A percentile compares a stretch with the other conserved stretches of the same genome.
Evolutionary conservation across 2,113 vertebrate genomes (phyloP).

Genomic region (Rhynchomys soricoides): DNA sequence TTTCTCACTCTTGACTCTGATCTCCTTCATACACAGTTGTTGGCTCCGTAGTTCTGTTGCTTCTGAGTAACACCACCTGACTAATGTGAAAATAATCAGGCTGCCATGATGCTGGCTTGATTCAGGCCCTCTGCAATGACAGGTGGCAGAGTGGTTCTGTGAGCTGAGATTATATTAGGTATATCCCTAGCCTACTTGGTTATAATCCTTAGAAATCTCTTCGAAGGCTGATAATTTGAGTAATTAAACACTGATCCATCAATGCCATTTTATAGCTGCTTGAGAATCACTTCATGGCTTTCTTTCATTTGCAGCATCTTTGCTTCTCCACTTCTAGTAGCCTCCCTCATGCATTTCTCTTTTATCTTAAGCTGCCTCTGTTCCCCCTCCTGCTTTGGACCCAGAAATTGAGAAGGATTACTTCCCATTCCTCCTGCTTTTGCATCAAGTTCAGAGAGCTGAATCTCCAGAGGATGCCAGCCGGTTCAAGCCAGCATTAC

Average conservation of each 20-base stretch:
- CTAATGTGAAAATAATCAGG: slow-evolving; percentile 37
- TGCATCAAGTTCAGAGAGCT: slow-evolving; percentile 14
- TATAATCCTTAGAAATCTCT: slow-evolving; percentile 62
- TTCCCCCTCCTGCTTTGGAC: not conserved
- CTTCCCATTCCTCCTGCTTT: slow-evolving; percentile 60
- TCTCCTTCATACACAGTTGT: not conserved
- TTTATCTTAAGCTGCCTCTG: slow-evolving; percentile 33
- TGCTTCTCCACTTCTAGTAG: slow-evolving; percentile 45
- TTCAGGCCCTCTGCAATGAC: slow-evolving; percentile 23
- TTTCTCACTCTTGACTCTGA: not conserved
- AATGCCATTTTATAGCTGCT: slow-evolving; percentile 34
- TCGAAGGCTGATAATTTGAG: slow-evolving; percentile 43
- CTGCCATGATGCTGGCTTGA: slow-evolving; percentile 1
- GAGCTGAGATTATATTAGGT: slow-evolving; percentile 16
- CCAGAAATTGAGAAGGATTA: slow-evolving; percentile 35
- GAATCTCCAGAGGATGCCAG: not conserved
- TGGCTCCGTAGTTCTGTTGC: not conserved
- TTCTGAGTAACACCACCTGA: slow-evolving; percentile 8
- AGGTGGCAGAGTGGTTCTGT: slow-evolving; percentile 22
- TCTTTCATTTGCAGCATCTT: slow-evolving; percentile 50
- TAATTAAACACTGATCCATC: slow-evolving; percentile 65
- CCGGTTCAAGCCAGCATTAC: slow-evolving; percentile 29
- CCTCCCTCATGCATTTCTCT: not conserved
- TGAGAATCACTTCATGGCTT: slow-evolving; percentile 11
- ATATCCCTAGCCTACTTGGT: slow-evolving; percentile 17